phyloP scores from a whole-genome alignment of 2,113 vertebrate genomes.

The Stictonetta naevosa region DNA sequence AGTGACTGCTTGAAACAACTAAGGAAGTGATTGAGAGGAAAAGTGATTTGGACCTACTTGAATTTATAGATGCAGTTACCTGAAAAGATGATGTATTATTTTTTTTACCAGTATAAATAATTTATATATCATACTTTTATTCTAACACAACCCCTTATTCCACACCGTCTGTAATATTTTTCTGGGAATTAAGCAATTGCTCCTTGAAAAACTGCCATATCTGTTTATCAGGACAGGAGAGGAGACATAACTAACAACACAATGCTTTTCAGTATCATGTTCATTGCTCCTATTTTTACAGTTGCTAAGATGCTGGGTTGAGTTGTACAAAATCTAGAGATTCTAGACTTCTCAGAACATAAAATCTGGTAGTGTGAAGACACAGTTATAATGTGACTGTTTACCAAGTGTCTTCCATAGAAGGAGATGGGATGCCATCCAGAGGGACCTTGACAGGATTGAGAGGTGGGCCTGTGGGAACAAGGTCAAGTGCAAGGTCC shows the following conservation, averaged over 20 bases:
- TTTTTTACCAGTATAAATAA: not conserved
- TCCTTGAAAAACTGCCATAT: not conserved
- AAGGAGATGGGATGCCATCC: not conserved
- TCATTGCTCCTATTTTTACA: not conserved
- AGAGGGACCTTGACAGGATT: not conserved
- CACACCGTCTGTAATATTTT: not conserved
- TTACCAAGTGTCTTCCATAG: not conserved
- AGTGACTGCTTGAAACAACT: not conserved
- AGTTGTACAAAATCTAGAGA: not conserved
- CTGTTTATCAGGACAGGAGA: not conserved
- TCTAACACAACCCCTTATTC: not conserved
- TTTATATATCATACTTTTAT: not conserved
- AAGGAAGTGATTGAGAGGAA: not conserved
- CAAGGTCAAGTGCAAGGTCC: not conserved
- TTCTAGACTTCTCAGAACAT: not conserved
- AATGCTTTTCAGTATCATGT: not conserved
- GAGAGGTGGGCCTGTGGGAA: not conserved
- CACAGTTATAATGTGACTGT: not conserved
- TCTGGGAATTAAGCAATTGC: not conserved
- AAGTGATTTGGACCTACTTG: not conserved
- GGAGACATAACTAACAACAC: not conserved
- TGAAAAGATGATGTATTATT: not conserved
- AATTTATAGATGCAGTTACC: not conserved
- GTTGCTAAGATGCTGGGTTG: not conserved
- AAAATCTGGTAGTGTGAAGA: not conserved